Percentiles rank a stretch among this genome's conserved stretches.
Evolutionary conservation across 2,797 vertebrate genomes (phyloP).

Genomic region (Enteromius viviparus): DNA sequence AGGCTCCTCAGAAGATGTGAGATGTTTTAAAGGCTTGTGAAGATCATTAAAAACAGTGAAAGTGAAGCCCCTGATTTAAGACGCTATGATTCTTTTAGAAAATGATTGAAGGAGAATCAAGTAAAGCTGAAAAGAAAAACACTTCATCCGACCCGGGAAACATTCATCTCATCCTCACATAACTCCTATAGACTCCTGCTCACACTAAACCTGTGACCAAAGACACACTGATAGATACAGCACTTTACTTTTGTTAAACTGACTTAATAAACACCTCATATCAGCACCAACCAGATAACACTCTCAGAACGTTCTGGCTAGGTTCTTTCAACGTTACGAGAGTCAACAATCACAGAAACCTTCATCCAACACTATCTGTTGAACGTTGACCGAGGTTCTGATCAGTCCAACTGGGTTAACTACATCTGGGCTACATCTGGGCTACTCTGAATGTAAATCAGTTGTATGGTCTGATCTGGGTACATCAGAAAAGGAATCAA

Average conservation of each 20-base stretch:
- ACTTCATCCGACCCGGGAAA: background rate
- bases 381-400: background rate
- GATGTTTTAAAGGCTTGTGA: too few species aligned
- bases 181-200: background rate
- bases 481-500: background rate
- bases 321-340: background rate
- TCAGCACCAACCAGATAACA: background rate
- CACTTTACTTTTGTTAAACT: background rate
- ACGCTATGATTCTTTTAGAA: too few species aligned
- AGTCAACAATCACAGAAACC: background rate
- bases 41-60: too few species aligned
- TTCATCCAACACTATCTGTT: background rate
- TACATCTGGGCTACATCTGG: background rate
- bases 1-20: too few species aligned
- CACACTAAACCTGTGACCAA: background rate
- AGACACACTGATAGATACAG: background rate
- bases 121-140: background rate
- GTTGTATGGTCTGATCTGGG: background rate
- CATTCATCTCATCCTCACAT: background rate
- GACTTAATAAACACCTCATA: background rate
- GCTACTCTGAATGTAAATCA: background rate
- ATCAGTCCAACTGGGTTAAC: background rate
- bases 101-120: too few species aligned
- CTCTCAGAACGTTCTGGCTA: background rate
- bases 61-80: too few species aligned